phyloP scores from a whole-genome alignment of 1,140 invertebrate species.

The Atta colombica region DNA sequence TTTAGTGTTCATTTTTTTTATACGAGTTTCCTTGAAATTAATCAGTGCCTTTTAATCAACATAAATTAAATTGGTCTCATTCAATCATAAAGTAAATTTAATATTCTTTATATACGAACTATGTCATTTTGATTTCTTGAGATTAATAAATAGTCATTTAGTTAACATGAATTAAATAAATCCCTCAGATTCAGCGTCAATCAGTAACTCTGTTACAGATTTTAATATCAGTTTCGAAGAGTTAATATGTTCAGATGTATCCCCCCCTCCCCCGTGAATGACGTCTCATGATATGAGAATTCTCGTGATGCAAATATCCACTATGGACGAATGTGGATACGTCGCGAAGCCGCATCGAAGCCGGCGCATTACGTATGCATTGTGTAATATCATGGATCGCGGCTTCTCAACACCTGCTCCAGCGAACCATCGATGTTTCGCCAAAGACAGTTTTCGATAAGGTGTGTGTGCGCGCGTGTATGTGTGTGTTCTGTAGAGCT shows the following conservation, averaged over 20 bases:
- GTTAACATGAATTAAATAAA: too few relatives aligned
- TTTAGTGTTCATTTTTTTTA: too few relatives aligned
- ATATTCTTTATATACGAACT: too few relatives aligned
- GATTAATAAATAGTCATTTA: too few relatives aligned
- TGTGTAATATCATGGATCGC: slow-evolving; percentile 57
- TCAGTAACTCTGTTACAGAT: too few relatives aligned
- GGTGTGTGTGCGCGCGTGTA: background rate
- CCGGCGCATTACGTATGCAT: slow-evolving; percentile 56
- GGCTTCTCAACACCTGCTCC: slow-evolving; percentile 37
- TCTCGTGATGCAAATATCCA: slow-evolving; percentile 27
- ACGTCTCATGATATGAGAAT: slow-evolving; percentile 20
- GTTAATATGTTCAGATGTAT: slow-evolving; percentile 11
- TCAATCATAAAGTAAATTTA: too few relatives aligned
- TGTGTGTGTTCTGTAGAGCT: background rate
- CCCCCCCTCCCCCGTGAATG: background rate
- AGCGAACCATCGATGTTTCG: slow-evolving; percentile 27
- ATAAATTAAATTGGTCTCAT: too few relatives aligned
- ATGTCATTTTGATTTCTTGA: too few relatives aligned
- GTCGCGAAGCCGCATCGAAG: slow-evolving; percentile 10
- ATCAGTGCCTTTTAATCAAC: too few relatives aligned
- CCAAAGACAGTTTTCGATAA: slow-evolving; percentile 40
- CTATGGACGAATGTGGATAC: slow-evolving; percentile 24
- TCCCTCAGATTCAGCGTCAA: too few relatives aligned
- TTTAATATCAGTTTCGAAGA: too few relatives aligned
- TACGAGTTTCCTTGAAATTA: too few relatives aligned